Base-by-base conservation (phyloP, 1,140 invertebrate genomes). In the Heterodera carotae region DNA sequence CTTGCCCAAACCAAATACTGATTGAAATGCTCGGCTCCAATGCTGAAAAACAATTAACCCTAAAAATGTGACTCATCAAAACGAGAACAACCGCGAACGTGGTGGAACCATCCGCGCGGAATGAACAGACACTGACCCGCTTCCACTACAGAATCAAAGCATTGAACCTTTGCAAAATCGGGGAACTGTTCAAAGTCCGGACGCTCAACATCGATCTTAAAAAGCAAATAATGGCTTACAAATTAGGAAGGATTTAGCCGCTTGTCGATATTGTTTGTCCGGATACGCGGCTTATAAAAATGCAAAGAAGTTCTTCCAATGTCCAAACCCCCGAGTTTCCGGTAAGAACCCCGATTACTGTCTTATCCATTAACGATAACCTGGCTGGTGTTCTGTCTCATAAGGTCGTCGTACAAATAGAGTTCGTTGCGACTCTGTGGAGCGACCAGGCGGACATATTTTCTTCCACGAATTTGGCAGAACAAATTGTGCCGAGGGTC, bases 401-500 rank as follows among this genome's bases (percentile, higher is more conserved):
- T 77, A 8, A 80, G 27, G 31, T 83, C 83, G 29, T 84, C 81
- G 56, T 66, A 75, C 22, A 84, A 43, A 43, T 83, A 83, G 8
- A 84, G 25, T 22, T 53, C 68, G 2, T 82, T 33, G 4, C n/a
- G 27, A 12, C 67, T 62, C 15, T 75, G 43, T 25, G 83, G 80
- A 34, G 68, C 29, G n/a, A 85, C 71, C 15, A 85, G 79, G 25
- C 83, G 80, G 4, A 86, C 84, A 77, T 85, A 84, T 64, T 84
- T 84, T 29, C 60, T 36, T 1, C 83, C 83, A n/a, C 71, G 53
- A 12, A 84, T 69, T 84, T 89, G 80, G 62, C 81, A 88, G 66
- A 87, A 86, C 8, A 98, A 89, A 90, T 99, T 99, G 85, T 96
- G 93, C 88, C 97, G 96, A 0, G 94, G 94, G 90, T 99, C 97